Percentiles rank a stretch among this genome's conserved stretches.
Evolutionary conservation across 2,888 invertebrate species (phyloP).

Genomic region (Lasius platythorax): DNA sequence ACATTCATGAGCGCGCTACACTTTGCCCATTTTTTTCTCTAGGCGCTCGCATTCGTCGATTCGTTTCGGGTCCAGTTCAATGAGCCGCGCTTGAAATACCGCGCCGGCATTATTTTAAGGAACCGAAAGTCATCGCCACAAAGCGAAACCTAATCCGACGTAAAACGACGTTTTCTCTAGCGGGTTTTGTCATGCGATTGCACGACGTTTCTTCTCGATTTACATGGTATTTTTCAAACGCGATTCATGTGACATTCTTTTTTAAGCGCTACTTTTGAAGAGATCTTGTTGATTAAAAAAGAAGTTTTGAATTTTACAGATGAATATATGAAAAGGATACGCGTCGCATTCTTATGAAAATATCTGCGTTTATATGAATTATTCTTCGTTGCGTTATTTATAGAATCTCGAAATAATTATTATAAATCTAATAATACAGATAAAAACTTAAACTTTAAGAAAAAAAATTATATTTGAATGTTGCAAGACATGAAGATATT

Average conservation of each 20-base stretch:
- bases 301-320: neutral
- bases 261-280: neutral
- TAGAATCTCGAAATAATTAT: neutral
- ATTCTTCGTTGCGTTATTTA: neutral
- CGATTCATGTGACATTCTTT: neutral
- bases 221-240: neutral
- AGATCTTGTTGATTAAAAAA: neutral
- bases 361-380: neutral
- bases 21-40: slow-evolving; percentile 13
- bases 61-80: slow-evolving; percentile 48
- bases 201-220: slow-evolving; percentile 5
- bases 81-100: neutral
- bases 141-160: neutral
- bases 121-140: slow-evolving; percentile 1
- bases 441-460: neutral
- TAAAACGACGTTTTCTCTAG: neutral
- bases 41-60: slow-evolving; percentile 44
- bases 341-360: neutral
- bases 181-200: neutral
- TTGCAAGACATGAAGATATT: neutral
- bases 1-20: neutral
- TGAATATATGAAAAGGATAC: neutral
- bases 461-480: neutral
- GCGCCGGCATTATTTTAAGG: slow-evolving; percentile 29
- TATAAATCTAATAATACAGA: neutral